phyloP scores from a whole-genome alignment of 2,797 vertebrate species.

The Malurus splendens region DNA sequence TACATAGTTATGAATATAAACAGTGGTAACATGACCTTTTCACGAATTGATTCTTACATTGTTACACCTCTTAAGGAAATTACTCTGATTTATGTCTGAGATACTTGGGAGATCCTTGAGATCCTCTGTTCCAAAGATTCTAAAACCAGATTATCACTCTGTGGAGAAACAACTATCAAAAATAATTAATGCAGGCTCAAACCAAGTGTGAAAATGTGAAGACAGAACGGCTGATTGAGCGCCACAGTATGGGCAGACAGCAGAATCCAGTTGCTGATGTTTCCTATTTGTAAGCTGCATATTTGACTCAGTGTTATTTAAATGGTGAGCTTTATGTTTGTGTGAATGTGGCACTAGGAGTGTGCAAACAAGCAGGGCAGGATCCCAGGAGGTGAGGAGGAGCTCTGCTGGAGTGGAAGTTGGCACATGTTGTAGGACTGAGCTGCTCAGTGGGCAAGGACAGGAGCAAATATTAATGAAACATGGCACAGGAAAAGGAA shows the following conservation, averaged over 20 bases:
- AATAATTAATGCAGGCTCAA: not conserved
- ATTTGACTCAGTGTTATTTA: not conserved
- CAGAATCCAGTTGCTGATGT: not conserved
- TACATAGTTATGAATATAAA: not conserved
- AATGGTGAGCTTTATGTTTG: not conserved
- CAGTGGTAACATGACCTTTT: not conserved
- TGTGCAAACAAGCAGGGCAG: not conserved
- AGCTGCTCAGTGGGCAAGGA: not conserved
- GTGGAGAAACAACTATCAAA: not conserved
- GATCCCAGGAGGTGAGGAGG: not conserved
- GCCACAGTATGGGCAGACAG: not conserved
- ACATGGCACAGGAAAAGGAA: not conserved
- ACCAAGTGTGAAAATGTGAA: not conserved
- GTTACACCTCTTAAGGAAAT: not conserved
- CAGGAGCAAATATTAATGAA: not conserved
- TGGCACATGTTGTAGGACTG: not conserved
- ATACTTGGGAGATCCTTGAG: not conserved
- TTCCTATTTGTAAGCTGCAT: not conserved
- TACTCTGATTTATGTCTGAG: not conserved
- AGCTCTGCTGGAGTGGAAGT: not conserved
- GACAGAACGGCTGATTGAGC: not conserved
- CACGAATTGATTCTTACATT: not conserved
- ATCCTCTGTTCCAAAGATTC: not conserved
- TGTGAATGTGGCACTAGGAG: not conserved
- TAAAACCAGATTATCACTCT: not conserved